Evolutionary conservation across 2,113 vertebrate genomes (phyloP), one percentile per base, ranked within the genome.

Genomic region (Poecile atricapillus): DNA sequence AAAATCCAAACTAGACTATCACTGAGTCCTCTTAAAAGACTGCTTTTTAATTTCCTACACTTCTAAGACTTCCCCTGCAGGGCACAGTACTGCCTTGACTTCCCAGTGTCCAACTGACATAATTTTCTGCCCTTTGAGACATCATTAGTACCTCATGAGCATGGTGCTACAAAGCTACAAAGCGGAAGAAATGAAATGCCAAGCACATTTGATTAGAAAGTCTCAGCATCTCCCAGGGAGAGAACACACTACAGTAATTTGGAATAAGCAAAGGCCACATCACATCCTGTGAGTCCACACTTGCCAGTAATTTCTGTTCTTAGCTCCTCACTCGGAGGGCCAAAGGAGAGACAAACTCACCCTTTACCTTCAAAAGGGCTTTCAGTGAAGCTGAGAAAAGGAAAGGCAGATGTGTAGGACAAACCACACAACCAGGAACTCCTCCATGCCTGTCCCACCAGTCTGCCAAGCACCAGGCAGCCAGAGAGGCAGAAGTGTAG

Each of bases 261-360:
- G 73, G 69, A 86, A 86, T 35, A 88, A 60, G 65, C 35, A 70
- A 96, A 90, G 71, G 82, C 75, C 78, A 88, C 63, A 52, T 55
- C 53, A 59, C 0, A 0, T 73, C 28, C 19, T 20, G 3, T 31
- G 33, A 52, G 33, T 70, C 43, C 39, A 71, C 0, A 2, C 46
- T 46, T 55, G 33, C 25, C 7, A 5, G 41, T 33, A n/a, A 53
- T 64, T 87, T 83, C 47, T 83, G 8, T 50, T 69, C 68, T 73
- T 74, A 93, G 67, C 39, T 83, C 30, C 84, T 78, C 25, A 33
- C 43, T n/a, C 31, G 6, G 39, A 73, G 88, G 24, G 56, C 31
- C 46, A 64, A 79, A 76, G 65, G 35, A 81, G 35, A 82, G 30
- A 62, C 1, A 22, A 83, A 74, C 43, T 62, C 31, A 3, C 18